Evolutionary conservation across 1,140 invertebrate genomes (phyloP), one percentile per base, ranked within the genome.

Genomic region (Choristoneura fumiferana): DNA sequence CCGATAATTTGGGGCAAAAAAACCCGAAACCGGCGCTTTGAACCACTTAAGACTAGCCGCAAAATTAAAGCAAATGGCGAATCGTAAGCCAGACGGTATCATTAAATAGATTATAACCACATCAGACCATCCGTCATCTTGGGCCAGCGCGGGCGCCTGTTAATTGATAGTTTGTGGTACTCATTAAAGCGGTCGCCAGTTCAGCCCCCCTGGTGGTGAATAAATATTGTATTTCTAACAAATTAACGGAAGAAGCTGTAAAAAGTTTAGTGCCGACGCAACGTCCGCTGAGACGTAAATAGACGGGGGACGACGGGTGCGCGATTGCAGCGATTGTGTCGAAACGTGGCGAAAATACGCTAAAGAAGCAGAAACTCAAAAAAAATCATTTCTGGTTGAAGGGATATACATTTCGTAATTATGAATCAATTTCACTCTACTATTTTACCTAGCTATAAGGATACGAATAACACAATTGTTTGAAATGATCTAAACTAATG

Each of bases 171-270:
- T 78, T 81, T 74, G 57, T 67, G 49, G 38, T 55, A 63, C 70
- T 81, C 69, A 74, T 81, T 78, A 78, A 66, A 80, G 72, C 73
- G 71, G 76, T 71, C 70, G 67, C 65, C 36, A 9, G 1, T 12
- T n/a, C n/a, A n/a, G n/a, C 53, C 60, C 73, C 66, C 55, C 66
- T 57, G 62, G 69, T 67, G 62, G 60, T 72, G 65, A 63, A 77
- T 85, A 78, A 86, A 84, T 84, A 84, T 84, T 76, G 74, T 81
- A 73, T 76, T 78, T 63, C 73, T 77, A 77, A 80, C 78, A 83
- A 85, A 84, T 84, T 84, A 81, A 80, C 73, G 76, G 71, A 78
- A 80, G 76, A 68, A 64, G 56, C 63, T 35, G 61, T 67, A 73
- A 76, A 75, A 76, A 74, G 68, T 63, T 66, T 62, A 55, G 60